Conservation (phyloP, 2,888 invertebrate genomes). For the Apodemia duryi region DNA sequence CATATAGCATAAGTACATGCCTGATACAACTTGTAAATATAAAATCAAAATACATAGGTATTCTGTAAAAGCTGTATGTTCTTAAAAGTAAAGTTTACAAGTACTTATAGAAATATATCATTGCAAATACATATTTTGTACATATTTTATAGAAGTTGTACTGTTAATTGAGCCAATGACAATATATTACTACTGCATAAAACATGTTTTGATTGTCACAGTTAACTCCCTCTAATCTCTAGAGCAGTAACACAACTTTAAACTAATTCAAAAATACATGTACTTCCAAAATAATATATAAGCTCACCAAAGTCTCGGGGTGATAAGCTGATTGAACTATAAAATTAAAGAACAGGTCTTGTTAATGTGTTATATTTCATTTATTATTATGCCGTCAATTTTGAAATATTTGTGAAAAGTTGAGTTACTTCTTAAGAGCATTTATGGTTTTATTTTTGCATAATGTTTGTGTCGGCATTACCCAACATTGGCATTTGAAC, state of each 20-base stretch:
- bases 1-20: conserved; percentile 50
- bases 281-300: conserved; percentile 10
- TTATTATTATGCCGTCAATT: no score
- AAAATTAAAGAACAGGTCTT: no score
- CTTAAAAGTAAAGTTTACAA: conserved; percentile 12
- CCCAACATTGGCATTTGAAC: no score
- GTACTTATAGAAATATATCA: background rate
- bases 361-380: no score
- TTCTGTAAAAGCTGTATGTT: conserved; percentile 44
- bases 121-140: conserved; percentile 9
- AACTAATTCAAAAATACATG: background rate
- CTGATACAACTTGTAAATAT: conserved; percentile 46
- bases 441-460: no score
- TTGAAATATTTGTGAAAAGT: no score
- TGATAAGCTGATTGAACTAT: no score
- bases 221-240: background rate
- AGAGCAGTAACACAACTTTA: background rate
- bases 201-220: background rate
- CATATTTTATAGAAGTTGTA: conserved; percentile 8
- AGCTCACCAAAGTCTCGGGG: no score
- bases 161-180: conserved; percentile 5
- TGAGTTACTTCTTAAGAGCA: no score
- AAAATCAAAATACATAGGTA: conserved; percentile 41
- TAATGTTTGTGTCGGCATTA: no score
- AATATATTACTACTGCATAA: background rate